Percentiles rank a stretch among this genome's conserved stretches.
Evolutionary conservation across 2,888 invertebrate genomes (phyloP).

Genomic region (Caenorhabditis afra): DNA sequence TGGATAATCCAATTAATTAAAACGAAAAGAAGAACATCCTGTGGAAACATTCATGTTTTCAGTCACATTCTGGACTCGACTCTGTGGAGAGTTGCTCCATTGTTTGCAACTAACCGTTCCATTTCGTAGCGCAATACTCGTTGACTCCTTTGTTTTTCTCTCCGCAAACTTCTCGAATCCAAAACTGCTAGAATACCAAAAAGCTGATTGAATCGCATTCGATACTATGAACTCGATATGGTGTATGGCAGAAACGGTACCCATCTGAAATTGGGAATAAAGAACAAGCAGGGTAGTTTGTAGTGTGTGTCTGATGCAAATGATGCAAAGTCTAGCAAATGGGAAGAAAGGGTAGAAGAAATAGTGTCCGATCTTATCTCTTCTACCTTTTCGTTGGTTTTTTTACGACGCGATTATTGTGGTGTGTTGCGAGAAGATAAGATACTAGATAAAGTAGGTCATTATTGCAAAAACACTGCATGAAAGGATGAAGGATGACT

Average conservation of each 20-base stretch:
- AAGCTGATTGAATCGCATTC: slow-evolving; percentile 76
- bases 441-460: too few relatives aligned
- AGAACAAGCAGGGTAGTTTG: slow-evolving; percentile 8
- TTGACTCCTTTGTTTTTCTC: slow-evolving; percentile 43
- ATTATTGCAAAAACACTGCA: neutral
- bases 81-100: slow-evolving; percentile 9
- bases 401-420: too few relatives aligned
- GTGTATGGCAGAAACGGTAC: slow-evolving; percentile 62
- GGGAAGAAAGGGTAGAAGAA: too few relatives aligned
- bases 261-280: slow-evolving; percentile 29
- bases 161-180: slow-evolving; percentile 76
- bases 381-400: too few relatives aligned
- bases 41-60: slow-evolving; percentile 16
- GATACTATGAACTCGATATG: slow-evolving; percentile 75
- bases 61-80: neutral
- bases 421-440: too few relatives aligned
- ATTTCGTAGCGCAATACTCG: slow-evolving; percentile 72
- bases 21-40: slow-evolving; percentile 10
- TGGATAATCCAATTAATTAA: slow-evolving; percentile 32
- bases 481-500: neutral
- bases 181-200: slow-evolving; percentile 78
- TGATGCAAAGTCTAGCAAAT: slow-evolving; percentile 4
- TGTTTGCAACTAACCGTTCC: slow-evolving; percentile 65
- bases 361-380: too few relatives aligned
- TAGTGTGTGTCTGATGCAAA: neutral